Evolutionary conservation across 2,113 vertebrate genomes (phyloP).

Genomic region (Pomatorhinus ruficollis): DNA sequence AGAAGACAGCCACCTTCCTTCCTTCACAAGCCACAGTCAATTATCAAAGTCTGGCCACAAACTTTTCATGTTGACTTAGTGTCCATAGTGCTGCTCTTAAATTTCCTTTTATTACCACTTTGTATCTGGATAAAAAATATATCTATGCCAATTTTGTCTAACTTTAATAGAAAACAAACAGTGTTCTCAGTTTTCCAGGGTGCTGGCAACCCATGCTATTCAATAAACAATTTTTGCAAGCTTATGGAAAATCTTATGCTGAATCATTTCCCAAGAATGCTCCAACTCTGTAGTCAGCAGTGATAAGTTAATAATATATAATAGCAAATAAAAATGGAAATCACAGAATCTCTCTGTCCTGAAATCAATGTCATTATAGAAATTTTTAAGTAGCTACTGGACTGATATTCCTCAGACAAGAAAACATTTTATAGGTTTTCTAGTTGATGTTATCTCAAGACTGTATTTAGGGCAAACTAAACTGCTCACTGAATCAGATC

Average conservation of each 20-base stretch:
- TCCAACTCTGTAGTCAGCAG: background rate
- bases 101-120: background rate
- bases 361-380: background rate
- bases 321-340: background rate
- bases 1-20: background rate
- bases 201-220: background rate
- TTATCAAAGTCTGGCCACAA: background rate
- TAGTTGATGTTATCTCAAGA: background rate
- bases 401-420: background rate
- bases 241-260: background rate
- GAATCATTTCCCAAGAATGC: background rate
- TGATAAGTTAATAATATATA: background rate
- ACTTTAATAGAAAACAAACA: background rate
- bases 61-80: background rate
- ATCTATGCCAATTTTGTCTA: background rate
- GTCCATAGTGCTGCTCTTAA: background rate
- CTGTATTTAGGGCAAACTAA: background rate
- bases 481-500: slow-evolving; percentile 21
- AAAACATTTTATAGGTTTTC: background rate
- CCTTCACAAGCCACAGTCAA: background rate
- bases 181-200: background rate
- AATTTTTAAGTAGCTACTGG: background rate
- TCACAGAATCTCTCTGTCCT: background rate
- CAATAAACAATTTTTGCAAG: background rate
- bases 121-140: background rate